Conservation (phyloP, 2,888 invertebrate genomes). For the Tillus elongatus region DNA sequence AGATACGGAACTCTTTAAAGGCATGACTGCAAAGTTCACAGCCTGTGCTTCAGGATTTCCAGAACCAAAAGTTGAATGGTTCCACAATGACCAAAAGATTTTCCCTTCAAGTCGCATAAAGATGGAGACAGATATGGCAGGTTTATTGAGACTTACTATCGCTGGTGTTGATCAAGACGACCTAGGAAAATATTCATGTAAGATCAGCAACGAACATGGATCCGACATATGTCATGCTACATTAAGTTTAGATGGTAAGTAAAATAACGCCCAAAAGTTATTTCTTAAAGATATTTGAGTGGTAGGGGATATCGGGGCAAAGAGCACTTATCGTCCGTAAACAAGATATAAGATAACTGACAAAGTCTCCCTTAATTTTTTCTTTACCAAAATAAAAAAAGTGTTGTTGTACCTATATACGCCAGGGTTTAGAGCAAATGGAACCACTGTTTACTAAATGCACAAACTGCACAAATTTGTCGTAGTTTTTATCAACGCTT, state of each 20-base stretch:
- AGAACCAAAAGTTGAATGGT: conserved; percentile 83
- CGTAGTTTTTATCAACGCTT: no score
- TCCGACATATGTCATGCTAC: conserved; percentile 72
- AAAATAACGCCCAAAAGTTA: conserved; percentile 7
- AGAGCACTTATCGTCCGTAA: conserved; percentile 23
- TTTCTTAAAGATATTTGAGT: no score
- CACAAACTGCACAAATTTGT: no score
- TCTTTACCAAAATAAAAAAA: no score
- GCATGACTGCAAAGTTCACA: conserved; percentile 88
- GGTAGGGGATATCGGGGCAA: no score
- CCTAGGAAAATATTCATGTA: conserved; percentile 74
- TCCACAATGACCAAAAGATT: conserved; percentile 66
- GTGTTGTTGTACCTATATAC: no score
- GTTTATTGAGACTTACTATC: conserved; percentile 73
- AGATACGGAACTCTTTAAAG: conserved; percentile 76
- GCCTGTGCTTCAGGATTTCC: conserved; percentile 82
- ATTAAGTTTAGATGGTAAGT: conserved; percentile 67
- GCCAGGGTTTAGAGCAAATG: no score
- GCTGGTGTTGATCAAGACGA: conserved; percentile 70
- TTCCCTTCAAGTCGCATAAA: conserved; percentile 75
- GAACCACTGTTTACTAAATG: no score
- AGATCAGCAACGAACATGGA: conserved; percentile 77
- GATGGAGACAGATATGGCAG: conserved; percentile 74
- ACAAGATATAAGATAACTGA: conserved; percentile 5
- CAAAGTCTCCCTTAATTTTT: background rate